Conservation (phyloP, 1,140 invertebrate genomes). For the Drosophila kikkawai region DNA sequence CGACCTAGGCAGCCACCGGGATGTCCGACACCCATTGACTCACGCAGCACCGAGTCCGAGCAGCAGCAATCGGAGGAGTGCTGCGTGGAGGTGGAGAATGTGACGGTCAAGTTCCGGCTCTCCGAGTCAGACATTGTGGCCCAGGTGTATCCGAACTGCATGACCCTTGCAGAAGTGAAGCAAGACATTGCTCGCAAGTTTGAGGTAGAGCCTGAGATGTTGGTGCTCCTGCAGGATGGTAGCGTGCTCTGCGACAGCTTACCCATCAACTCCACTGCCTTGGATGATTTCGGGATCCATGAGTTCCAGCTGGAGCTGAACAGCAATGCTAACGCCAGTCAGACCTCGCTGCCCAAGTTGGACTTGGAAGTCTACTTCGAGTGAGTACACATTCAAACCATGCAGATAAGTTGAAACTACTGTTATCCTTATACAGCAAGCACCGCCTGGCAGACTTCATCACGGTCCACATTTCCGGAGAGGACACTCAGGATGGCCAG, state of each 20-base stretch:
- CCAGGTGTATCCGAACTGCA: slow-evolving; percentile 81
- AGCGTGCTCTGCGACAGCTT: slow-evolving; percentile 46
- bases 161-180: slow-evolving; percentile 77
- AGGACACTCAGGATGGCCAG: slow-evolving; percentile 78
- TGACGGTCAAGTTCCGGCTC: slow-evolving; percentile 80
- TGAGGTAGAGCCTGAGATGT: slow-evolving; percentile 57
- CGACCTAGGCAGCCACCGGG: slow-evolving; percentile 25
- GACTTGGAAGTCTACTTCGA: slow-evolving; percentile 77
- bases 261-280: slow-evolving; percentile 49
- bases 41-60: slow-evolving; percentile 54
- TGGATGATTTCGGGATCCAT: slow-evolving; percentile 80
- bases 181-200: slow-evolving; percentile 76
- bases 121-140: slow-evolving; percentile 68
- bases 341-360: slow-evolving; percentile 34
- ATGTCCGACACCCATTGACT: slow-evolving; percentile 26
- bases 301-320: slow-evolving; percentile 61
- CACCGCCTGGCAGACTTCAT: slow-evolving; percentile 85
- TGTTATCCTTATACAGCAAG: slow-evolving; percentile 46
- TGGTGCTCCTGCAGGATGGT: slow-evolving; percentile 60
- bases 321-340: neutral
- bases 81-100: slow-evolving; percentile 60
- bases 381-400: slow-evolving; percentile 48
- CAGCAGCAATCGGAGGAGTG: slow-evolving; percentile 37
- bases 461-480: slow-evolving; percentile 84
- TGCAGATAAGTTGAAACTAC: neutral